Base-by-base conservation (phyloP, 2,113 vertebrate species). In the Melanerpes aurifrons region DNA sequence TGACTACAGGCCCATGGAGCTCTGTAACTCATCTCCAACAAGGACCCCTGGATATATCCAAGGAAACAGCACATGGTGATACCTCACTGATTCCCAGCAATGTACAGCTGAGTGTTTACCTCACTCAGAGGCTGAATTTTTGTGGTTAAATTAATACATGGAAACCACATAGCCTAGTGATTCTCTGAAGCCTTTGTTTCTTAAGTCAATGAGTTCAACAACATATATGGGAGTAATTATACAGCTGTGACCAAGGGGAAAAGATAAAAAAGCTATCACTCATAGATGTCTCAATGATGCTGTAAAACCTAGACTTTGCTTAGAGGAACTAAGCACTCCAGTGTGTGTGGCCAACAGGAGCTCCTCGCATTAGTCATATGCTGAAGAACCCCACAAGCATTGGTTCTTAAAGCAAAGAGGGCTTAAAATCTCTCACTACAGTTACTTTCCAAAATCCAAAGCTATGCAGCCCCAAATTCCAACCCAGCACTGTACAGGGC, bases 361-460 rank as follows among this genome's bases (percentile, higher is more conserved):
- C 15, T 81, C 35, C n/a, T 90, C 74, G 22, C 8, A 19, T 56
- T 11, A 67, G 56, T 43, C 11, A 7, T 43, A 53, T 32, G 47
- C 62, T 59, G 71, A 92, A 82, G 53, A 59, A 67, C 47, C 43
- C 9, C 50, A 24, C 47, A 56, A 73, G 61, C 40, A 70, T 63
- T 71, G 58, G 3, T 79, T 85, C 71, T 77, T 64, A 53, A 89
- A 80, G 69, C 32, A 82, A 76, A 89, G 76, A 67, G 15, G 32
- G 56, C 35, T 87, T 85, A 15, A 79, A 89, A 89, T 17, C 24
- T n/a, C 64, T 20, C 32, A 48, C 47, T 48, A 19, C 1, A 1
- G 58, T 89, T 82, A 56, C 61, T 69, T 73, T 82, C 35, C 43
- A 80, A 70, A 89, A 85, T 80, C 56, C 59, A 86, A 92, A 92